Evolutionary conservation across 2,797 vertebrate species (phyloP).

Genomic region (Fistularia commersonii): DNA sequence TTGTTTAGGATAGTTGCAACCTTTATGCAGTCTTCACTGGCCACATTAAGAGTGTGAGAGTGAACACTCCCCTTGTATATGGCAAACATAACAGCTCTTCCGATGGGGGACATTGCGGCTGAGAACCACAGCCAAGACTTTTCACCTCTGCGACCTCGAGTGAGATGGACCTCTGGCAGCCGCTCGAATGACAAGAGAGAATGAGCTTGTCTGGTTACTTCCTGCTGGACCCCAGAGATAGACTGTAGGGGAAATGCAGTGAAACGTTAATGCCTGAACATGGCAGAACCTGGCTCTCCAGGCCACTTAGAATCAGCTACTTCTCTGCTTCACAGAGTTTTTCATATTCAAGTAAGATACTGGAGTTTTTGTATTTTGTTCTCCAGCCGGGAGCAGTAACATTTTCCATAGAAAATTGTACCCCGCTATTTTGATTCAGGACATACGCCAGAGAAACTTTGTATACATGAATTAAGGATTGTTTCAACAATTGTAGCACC

Average conservation of each 20-base stretch:
- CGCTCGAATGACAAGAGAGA: conserved; percentile 93
- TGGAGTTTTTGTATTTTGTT: conserved; percentile 59
- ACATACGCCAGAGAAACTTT: conserved; percentile 22
- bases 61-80: conserved; percentile 93
- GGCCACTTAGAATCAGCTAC: conserved; percentile 57
- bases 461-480: conserved; percentile 42
- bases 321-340: conserved; percentile 57
- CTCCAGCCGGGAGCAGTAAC: conserved; percentile 54
- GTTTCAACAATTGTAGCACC: conserved; percentile 24
- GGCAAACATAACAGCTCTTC: conserved; percentile 95
- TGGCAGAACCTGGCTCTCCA: conserved; percentile 61
- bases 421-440: conserved; percentile 39
- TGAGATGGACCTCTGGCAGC: conserved; percentile 90
- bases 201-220: conserved; percentile 89
- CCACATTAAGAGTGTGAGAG: conserved; percentile 92
- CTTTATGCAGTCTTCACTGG: conserved; percentile 97
- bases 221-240: conserved; percentile 96
- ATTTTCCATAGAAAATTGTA: conserved; percentile 48
- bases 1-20: conserved; percentile 95
- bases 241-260: conserved; percentile 80
- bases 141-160: conserved; percentile 77
- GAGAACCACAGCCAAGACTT: conserved; percentile 98
- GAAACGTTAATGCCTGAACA: conserved; percentile 70
- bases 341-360: conserved; percentile 52
- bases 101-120: conserved; percentile 89